Evolutionary conservation across 2,797 vertebrate species (phyloP), one percentile per base, ranked within the genome.

Genomic region (Helarctos malayanus): DNA sequence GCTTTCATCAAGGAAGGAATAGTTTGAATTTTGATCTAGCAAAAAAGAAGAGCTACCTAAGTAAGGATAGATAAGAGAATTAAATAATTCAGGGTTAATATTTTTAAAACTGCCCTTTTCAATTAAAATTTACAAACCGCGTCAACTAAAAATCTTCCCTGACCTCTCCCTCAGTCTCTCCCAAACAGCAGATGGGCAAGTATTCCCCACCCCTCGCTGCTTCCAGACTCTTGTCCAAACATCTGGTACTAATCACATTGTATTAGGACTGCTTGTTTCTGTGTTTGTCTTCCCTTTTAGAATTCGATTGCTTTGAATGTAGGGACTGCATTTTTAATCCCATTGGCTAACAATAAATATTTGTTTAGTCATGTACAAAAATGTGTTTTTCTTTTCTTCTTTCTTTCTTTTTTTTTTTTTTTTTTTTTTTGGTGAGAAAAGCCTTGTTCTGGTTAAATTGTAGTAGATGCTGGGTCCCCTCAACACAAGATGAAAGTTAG

Each of bases 321-420:
- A 83, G n/a, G 73, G 49, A 86, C 9, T 95, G 61, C 25, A 80
- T 54, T 88, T 89, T 93, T 29, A 97, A 89, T 97, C 84, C 63
- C 68, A 83, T 19, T 82, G 78, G 84, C 71, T 91, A 86, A 92
- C n/a, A 94, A 82, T 75, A 96, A 96, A 81, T 97, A 94, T 90
- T 89, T 97, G 91, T 85, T 95, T 96, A 92, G 89, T 94, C 25
- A 79, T 85, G 63, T 49, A 84, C 57, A 90, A 94, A 93, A 96
- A 84, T 84, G 71, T 76, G 14, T 91, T 94, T 94, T 96, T 97
- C 71, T 76, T 93, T 73, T 91, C 8, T 94, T 41, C 41, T 41
- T 41, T 41, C 41, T 41, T 41, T 41, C 41, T 82, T 94, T 63
- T 29, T 14, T 73, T 15, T 7, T 83, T 73, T 15, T 7, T 83